A percentile compares a stretch with the other conserved stretches of the same genome.
phyloP scores from a whole-genome alignment of 2,797 vertebrate genomes.

The Podargus strigoides region DNA sequence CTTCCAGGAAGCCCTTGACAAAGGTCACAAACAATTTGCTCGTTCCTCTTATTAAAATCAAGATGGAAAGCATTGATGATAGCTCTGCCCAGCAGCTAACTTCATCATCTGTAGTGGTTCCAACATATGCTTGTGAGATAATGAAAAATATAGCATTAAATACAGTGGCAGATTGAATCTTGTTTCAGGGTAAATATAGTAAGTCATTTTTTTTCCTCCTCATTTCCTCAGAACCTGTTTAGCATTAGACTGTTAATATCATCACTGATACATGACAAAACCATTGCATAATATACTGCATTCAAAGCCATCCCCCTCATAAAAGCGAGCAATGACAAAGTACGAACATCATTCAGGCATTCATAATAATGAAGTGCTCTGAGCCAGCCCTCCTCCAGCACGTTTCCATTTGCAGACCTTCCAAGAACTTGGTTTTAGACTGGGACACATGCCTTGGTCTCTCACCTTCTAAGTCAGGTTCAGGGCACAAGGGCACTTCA shows the following conservation, averaged over 20 bases:
- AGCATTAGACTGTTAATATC: constrained; percentile 84
- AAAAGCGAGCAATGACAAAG: constrained; percentile 78
- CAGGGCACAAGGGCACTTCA: neutral
- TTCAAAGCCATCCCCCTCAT: constrained; percentile 65
- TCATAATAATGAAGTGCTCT: constrained; percentile 62
- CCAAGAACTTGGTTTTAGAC: neutral
- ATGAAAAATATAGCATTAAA: constrained; percentile 94
- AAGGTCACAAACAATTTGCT: constrained; percentile 91
- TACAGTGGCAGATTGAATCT: constrained; percentile 91
- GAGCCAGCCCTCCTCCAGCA: constrained; percentile 38
- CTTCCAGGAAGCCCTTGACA: constrained; percentile 87
- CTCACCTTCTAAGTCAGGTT: neutral
- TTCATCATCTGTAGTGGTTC: constrained; percentile 88
- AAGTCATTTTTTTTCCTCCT: constrained; percentile 81
- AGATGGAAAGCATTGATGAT: constrained; percentile 82
- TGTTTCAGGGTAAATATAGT: constrained; percentile 88
- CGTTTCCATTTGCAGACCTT: neutral
- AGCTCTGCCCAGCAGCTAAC: constrained; percentile 88
- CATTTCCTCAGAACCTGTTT: constrained; percentile 85
- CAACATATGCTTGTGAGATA: constrained; percentile 93
- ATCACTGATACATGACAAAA: constrained; percentile 81
- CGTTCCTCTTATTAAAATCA: constrained; percentile 84
- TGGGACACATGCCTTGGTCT: neutral
- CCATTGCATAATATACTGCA: constrained; percentile 87
- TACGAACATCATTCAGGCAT: constrained; percentile 74